Conservation (phyloP, 2,888 invertebrate species). For the Eulithis testata region DNA sequence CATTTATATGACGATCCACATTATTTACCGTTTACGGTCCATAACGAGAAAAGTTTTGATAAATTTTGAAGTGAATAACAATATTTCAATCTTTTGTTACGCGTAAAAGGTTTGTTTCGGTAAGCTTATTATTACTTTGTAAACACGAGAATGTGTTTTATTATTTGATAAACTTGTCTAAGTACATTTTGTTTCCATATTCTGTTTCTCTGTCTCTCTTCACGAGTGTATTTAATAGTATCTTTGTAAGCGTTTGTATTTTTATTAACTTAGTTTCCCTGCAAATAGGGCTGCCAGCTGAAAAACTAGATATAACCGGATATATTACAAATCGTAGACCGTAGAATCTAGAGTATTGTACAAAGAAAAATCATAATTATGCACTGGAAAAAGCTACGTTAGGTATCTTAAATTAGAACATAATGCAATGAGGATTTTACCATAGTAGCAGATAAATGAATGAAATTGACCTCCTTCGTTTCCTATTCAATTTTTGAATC, state of each 20-base stretch:
- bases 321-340: neutral
- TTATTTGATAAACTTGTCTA: neutral
- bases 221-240: slow-evolving; percentile 9
- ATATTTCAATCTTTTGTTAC: slow-evolving; percentile 1
- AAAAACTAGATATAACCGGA: slow-evolving; percentile 5
- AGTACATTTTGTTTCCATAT: neutral
- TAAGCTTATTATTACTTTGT: slow-evolving; percentile 4
- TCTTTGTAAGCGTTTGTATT: slow-evolving; percentile 8
- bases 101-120: slow-evolving; percentile 1
- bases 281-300: slow-evolving; percentile 1
- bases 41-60: slow-evolving; percentile 5
- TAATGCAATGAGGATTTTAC: too few species aligned
- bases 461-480: too few species aligned
- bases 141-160: slow-evolving; percentile 2
- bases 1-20: slow-evolving; percentile 2
- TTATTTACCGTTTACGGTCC: slow-evolving; percentile 3
- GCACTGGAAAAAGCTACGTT: too few species aligned
- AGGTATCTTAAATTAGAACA: too few species aligned
- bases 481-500: too few species aligned
- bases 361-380: too few species aligned
- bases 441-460: too few species aligned
- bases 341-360: too few species aligned
- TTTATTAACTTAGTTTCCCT: slow-evolving; percentile 8
- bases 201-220: slow-evolving; percentile 6
- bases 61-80: neutral